phyloP scores from a whole-genome alignment of 2,113 vertebrate species.

The Tiliqua scincoides region DNA sequence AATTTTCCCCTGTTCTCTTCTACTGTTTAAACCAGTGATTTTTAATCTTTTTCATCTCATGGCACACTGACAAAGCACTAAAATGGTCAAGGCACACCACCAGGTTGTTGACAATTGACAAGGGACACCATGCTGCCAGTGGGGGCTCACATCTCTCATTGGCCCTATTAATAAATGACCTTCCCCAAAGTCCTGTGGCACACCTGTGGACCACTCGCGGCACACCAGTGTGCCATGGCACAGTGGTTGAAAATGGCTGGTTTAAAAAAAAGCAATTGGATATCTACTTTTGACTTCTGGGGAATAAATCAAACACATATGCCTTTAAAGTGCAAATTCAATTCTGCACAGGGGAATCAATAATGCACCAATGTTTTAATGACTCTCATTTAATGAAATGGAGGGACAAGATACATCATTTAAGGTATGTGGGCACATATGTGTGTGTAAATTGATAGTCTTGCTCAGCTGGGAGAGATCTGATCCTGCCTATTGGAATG shows the following conservation, averaged over 20 bases:
- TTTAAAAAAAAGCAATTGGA: constrained; percentile 43
- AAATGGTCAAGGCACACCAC: too few species aligned
- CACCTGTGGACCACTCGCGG: too few species aligned
- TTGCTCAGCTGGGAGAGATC: constrained; percentile 10
- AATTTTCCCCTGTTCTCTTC: constrained; percentile 21
- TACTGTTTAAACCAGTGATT: constrained; percentile 53
- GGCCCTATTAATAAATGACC: too few species aligned
- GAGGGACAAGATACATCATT: constrained; percentile 59
- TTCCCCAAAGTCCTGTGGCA: too few species aligned
- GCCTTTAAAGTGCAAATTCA: constrained; percentile 66
- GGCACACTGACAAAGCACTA: too few species aligned
- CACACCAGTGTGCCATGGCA: too few species aligned
- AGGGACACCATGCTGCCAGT: too few species aligned
- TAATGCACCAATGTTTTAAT: constrained; percentile 63
- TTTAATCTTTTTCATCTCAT: too few species aligned
- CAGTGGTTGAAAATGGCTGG: too few species aligned
- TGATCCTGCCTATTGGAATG: neutral
- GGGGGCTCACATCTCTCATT: too few species aligned
- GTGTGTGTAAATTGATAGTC: constrained; percentile 57
- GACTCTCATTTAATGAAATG: constrained; percentile 56
- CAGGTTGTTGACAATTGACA: too few species aligned
- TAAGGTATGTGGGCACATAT: neutral
- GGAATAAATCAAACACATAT: constrained; percentile 63
- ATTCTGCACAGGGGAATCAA: constrained; percentile 56
- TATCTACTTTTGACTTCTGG: constrained; percentile 61